Conservation (phyloP, 2,888 invertebrate species). For the Cosmopolites sordidus region DNA sequence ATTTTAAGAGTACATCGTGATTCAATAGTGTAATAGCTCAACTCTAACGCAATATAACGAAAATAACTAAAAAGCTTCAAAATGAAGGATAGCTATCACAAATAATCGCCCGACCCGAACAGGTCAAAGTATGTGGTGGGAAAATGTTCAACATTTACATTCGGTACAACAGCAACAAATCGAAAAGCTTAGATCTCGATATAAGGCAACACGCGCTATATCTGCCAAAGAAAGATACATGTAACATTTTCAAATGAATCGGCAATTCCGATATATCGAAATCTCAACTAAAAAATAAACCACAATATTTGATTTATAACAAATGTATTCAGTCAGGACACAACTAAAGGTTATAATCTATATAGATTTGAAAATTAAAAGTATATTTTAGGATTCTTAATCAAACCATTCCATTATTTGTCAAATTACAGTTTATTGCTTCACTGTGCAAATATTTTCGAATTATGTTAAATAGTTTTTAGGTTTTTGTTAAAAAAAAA, state of each 20-base stretch:
- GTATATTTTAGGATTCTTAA: conserved; percentile 40
- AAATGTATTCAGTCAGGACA: conserved; percentile 38
- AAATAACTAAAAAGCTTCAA: conserved; percentile 41
- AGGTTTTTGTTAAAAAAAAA: no score
- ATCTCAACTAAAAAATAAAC: conserved; percentile 13
- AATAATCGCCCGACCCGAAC: conserved; percentile 41
- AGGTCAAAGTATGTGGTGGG: conserved; percentile 37
- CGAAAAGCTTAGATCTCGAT: conserved; percentile 31
- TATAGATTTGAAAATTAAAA: conserved; percentile 33
- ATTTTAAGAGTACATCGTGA: no score
- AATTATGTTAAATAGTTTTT: no score
- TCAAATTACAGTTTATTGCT: no score
- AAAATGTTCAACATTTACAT: conserved; percentile 44
- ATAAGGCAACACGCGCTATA: conserved; percentile 18
- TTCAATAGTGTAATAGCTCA: no score
- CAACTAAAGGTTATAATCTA: conserved; percentile 34
- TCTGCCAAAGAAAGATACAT: conserved; percentile 24
- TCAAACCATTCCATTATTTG: conserved; percentile 40
- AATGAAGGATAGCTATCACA: conserved; percentile 47
- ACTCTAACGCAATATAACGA: conserved; percentile 35
- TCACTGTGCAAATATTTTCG: no score
- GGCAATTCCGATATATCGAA: conserved; percentile 15
- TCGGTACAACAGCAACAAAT: conserved; percentile 32
- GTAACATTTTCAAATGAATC: conserved; percentile 29
- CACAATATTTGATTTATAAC: conserved; percentile 7